A percentile compares a stretch with the other conserved stretches of the same genome.
Conservation (phyloP, 2,888 invertebrate genomes). For the Ctena decussata region DNA sequence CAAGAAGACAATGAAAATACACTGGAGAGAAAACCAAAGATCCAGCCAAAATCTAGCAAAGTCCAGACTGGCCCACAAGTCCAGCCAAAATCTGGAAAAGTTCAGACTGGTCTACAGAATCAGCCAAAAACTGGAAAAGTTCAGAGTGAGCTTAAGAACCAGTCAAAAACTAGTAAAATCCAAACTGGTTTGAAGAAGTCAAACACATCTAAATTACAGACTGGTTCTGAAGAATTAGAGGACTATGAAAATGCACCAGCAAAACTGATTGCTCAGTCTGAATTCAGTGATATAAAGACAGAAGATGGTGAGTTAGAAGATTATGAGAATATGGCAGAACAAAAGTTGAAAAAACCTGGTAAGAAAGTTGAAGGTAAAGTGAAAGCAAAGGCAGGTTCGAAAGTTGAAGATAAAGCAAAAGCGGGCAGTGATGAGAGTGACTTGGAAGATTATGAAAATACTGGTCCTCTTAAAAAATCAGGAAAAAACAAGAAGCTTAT, state of each 20-base stretch:
- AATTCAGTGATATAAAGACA: background rate
- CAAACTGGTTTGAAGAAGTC: no score
- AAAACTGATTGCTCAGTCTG: background rate
- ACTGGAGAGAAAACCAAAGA: background rate
- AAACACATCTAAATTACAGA: no score
- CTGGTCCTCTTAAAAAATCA: background rate
- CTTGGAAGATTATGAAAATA: background rate
- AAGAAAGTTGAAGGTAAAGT: no score
- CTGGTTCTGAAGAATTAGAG: background rate
- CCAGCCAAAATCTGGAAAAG: background rate
- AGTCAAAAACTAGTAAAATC: background rate
- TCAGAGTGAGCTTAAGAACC: background rate
- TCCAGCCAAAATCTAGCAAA: background rate
- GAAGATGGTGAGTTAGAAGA: background rate
- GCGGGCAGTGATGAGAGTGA: background rate
- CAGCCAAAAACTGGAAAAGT: background rate
- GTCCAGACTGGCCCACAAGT: background rate
- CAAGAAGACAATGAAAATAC: slow-evolving; percentile 34
- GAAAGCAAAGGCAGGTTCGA: no score
- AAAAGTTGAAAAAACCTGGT: background rate
- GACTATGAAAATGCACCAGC: slow-evolving; percentile 3
- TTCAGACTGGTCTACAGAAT: background rate
- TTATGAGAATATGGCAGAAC: background rate
- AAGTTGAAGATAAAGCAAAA: no score
- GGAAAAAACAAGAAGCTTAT: background rate